Evolutionary conservation across 1,140 invertebrate genomes (phyloP).

Genomic region (Bombus fervidus): DNA sequence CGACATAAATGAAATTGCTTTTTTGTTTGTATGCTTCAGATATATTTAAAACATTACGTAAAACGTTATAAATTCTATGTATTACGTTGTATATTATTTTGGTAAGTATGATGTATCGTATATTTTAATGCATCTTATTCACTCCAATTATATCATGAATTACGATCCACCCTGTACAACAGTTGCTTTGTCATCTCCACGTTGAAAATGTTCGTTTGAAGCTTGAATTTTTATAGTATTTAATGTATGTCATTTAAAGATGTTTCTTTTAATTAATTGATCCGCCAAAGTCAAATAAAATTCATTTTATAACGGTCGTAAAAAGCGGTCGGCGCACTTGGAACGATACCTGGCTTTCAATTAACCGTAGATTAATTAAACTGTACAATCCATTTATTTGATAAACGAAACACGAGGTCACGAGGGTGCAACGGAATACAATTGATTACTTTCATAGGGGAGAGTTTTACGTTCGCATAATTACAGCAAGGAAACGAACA

Average conservation of each 20-base stretch:
- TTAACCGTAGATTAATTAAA: constrained; percentile 11
- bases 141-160: neutral
- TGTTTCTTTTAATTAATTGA: neutral
- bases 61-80: no score
- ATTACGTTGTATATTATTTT: no score
- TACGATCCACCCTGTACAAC: neutral
- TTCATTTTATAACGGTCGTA: neutral
- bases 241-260: neutral
- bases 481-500: no score
- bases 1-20: no score
- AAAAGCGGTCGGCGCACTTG: neutral
- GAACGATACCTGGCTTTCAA: neutral
- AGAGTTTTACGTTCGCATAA: no score
- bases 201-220: neutral
- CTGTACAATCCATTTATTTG: neutral
- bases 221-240: neutral
- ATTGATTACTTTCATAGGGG: neutral
- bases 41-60: no score
- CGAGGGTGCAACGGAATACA: neutral
- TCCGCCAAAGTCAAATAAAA: neutral
- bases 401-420: neutral
- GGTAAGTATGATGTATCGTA: no score
- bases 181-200: neutral
- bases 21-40: no score
- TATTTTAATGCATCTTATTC: neutral